Conservation (phyloP, 2,113 vertebrate genomes). For the Caloenas nicobarica region DNA sequence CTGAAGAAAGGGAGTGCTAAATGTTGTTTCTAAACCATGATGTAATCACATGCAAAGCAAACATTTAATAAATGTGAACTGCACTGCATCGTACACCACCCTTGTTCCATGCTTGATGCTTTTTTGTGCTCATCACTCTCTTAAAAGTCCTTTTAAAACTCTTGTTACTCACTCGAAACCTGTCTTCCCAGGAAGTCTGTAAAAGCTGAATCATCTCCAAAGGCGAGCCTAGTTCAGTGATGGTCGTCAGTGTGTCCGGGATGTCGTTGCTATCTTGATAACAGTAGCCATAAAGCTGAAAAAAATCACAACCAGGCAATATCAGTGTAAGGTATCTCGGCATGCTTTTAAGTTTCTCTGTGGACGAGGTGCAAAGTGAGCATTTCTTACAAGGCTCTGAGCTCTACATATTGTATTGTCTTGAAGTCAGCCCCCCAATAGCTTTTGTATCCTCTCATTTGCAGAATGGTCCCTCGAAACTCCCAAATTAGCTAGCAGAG, state of each 20-base stretch:
- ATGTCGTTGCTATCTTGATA: constrained; percentile 89
- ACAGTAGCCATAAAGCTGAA: constrained; percentile 89
- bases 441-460: not conserved
- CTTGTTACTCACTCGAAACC: constrained; percentile 83
- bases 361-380: not conserved
- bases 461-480: not conserved
- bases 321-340: fast-evolving
- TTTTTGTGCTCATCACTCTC: not conserved
- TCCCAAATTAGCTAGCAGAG: not conserved
- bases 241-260: constrained; percentile 86
- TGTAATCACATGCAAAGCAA: not conserved
- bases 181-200: constrained; percentile 91
- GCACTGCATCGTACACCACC: not conserved
- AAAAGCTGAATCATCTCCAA: constrained; percentile 92
- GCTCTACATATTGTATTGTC: not conserved
- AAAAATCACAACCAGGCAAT: not conserved
- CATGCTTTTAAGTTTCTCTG: fast-evolving
- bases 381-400: not conserved
- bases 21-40: not conserved
- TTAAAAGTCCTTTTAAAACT: not conserved
- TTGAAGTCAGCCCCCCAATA: not conserved
- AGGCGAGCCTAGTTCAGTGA: constrained; percentile 89
- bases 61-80: not conserved
- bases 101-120: not conserved
- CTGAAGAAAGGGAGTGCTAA: not conserved